Percentiles rank a stretch among this genome's conserved stretches.
These are phyloP conservation scores for Drosophila sordidapex DNA, from an alignment of 2,888 invertebrate genomes.

Conservation along the genomic window DNA sequence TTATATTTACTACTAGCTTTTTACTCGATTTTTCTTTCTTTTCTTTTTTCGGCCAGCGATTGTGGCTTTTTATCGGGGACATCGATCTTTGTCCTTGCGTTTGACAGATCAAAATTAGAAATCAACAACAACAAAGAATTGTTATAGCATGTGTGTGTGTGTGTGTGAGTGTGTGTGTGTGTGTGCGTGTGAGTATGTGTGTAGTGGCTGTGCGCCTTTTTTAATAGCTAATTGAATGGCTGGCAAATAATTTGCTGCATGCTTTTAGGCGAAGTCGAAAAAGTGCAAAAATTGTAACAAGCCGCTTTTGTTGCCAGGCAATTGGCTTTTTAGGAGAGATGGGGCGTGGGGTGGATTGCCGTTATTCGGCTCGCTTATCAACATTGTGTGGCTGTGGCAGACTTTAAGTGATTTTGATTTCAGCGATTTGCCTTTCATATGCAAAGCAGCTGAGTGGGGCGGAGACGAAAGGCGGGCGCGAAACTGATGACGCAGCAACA, in stretches of 20 bases:
- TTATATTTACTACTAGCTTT: conserved; percentile 25
- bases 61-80: conserved; percentile 77
- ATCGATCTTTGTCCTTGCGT: conserved; percentile 81
- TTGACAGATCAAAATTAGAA: conserved; percentile 83
- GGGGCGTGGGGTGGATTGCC: not conserved
- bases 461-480: conserved; percentile 1
- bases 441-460: conserved; percentile 64
- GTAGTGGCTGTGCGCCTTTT: conserved; percentile 13
- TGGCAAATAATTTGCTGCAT: conserved; percentile 65
- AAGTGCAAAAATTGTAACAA: conserved; percentile 68
- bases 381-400: conserved; percentile 43
- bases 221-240: conserved; percentile 75
- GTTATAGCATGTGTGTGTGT: not conserved
- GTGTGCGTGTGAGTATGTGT: not conserved
- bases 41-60: conserved; percentile 21
- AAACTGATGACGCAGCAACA: conserved; percentile 60
- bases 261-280: conserved; percentile 58
- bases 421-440: conserved; percentile 76
- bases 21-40: conserved; percentile 22
- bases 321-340: not conserved
- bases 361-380: conserved; percentile 62
- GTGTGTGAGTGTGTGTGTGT: not conserved
- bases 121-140: conserved; percentile 48
- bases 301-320: conserved; percentile 49
- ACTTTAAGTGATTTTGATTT: conserved; percentile 68